These are phyloP conservation scores for Drosophila tsacasi DNA, from an alignment of 1,140 invertebrate genomes.

Conservation along the genomic window DNA sequence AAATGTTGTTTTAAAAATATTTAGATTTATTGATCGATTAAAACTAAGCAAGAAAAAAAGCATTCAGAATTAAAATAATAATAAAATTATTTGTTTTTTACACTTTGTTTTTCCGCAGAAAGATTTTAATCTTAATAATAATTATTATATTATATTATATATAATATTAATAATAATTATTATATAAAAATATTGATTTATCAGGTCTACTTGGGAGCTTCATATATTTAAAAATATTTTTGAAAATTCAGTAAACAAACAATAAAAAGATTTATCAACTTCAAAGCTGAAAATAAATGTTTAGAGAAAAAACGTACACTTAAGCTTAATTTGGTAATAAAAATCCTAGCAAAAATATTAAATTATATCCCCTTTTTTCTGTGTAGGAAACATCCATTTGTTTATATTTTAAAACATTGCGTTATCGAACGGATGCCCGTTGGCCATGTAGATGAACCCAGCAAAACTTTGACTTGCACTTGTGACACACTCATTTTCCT, in stretches of 20 bases:
- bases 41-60: too few relatives aligned
- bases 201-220: too few relatives aligned
- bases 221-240: too few relatives aligned
- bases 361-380: not conserved
- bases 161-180: too few relatives aligned
- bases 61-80: too few relatives aligned
- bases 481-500: slow-evolving; percentile 38
- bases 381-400: slow-evolving; percentile 29
- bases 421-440: slow-evolving; percentile 38
- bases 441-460: slow-evolving; percentile 42
- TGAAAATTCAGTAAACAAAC: not conserved
- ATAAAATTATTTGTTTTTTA: too few relatives aligned
- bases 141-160: too few relatives aligned
- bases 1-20: too few relatives aligned
- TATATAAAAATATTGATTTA: too few relatives aligned
- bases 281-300: not conserved
- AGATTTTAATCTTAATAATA: too few relatives aligned
- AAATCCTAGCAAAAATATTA: not conserved
- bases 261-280: not conserved
- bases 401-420: slow-evolving; percentile 14
- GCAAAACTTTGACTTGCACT: slow-evolving; percentile 33
- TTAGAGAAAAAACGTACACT: not conserved
- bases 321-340: not conserved
- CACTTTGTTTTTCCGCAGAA: too few relatives aligned
- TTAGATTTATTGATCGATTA: too few relatives aligned